Percentiles rank a stretch among this genome's conserved stretches.
Conservation (phyloP, 2,888 invertebrate species). For the Coelinius sp. region DNA sequence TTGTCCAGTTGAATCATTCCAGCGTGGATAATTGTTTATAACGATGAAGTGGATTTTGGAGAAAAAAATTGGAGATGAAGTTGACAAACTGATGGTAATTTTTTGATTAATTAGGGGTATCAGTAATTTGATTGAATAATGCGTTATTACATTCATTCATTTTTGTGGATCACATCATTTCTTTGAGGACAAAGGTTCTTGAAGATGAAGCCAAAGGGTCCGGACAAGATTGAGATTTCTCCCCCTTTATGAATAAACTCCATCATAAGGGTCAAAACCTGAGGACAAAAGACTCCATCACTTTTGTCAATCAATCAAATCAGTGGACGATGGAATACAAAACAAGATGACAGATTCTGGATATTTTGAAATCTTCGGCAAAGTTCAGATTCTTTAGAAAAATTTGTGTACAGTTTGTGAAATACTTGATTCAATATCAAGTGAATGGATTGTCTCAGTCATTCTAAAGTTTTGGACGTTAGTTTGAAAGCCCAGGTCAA, state of each 20-base stretch:
- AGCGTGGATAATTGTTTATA: slow-evolving; percentile 24
- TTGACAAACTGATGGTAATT: not conserved
- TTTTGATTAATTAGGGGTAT: too few species aligned
- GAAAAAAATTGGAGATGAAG: not conserved
- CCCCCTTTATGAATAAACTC: too few species aligned
- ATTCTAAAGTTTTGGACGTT: slow-evolving; percentile 21
- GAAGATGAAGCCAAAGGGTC: not conserved
- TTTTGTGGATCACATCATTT: too few species aligned
- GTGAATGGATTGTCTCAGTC: slow-evolving; percentile 24
- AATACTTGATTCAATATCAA: not conserved
- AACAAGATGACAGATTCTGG: not conserved
- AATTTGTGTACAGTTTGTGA: not conserved
- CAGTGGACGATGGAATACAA: not conserved
- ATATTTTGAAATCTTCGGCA: not conserved
- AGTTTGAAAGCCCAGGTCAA: slow-evolving; percentile 32
- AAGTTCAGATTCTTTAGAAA: not conserved
- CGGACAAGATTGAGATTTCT: too few species aligned
- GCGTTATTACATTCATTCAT: too few species aligned
- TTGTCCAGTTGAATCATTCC: slow-evolving; percentile 45
- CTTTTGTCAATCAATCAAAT: too few species aligned
- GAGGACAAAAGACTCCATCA: not conserved
- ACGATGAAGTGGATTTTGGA: not conserved
- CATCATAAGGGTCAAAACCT: too few species aligned
- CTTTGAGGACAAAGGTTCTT: too few species aligned
- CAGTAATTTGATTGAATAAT: too few species aligned